Percentiles rank a stretch among this genome's conserved stretches.
These are phyloP conservation scores for Trichomalopsis sarcophagae DNA, from an alignment of 1,140 invertebrate genomes.

Conservation along the genomic window DNA sequence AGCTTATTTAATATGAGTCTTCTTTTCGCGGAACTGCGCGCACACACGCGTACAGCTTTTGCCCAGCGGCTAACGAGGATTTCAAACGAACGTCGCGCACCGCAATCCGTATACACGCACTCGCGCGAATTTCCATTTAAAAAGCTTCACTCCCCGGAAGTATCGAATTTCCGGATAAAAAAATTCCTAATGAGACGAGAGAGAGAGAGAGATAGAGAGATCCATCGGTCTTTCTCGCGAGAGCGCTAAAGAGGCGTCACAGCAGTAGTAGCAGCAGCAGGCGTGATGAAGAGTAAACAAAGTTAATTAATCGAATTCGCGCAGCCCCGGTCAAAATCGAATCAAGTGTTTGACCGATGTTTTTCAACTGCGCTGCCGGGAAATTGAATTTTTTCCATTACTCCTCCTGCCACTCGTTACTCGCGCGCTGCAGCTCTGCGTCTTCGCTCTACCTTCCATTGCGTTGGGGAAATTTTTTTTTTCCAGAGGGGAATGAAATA, in stretches of 20 bases:
- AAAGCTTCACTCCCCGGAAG: background rate
- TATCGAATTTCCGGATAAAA: background rate
- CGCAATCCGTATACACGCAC: too few relatives aligned
- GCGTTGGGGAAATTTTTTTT: background rate
- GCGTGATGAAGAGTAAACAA: conserved; percentile 43
- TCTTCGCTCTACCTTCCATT: conserved; percentile 16
- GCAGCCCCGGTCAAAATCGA: conserved; percentile 1
- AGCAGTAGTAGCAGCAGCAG: background rate
- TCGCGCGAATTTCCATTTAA: too few relatives aligned
- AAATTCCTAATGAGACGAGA: conserved; percentile 27
- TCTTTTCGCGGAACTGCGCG: too few relatives aligned
- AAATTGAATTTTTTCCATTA: conserved; percentile 34
- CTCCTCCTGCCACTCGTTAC: conserved; percentile 12
- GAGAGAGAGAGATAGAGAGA: background rate
- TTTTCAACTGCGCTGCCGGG: conserved; percentile 19
- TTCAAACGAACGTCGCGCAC: too few relatives aligned
- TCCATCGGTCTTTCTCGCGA: background rate
- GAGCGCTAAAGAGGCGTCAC: background rate
- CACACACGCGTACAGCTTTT: too few relatives aligned
- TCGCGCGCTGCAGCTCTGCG: background rate
- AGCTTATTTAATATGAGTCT: too few relatives aligned
- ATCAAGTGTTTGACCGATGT: conserved; percentile 41
- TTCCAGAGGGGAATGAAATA: too few relatives aligned
- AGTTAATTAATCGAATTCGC: conserved; percentile 49
- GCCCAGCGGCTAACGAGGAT: too few relatives aligned